Evolutionary conservation across 2,797 vertebrate genomes (phyloP), one percentile per base, ranked within the genome.

Genomic region (Acestrorhynchus altus): DNA sequence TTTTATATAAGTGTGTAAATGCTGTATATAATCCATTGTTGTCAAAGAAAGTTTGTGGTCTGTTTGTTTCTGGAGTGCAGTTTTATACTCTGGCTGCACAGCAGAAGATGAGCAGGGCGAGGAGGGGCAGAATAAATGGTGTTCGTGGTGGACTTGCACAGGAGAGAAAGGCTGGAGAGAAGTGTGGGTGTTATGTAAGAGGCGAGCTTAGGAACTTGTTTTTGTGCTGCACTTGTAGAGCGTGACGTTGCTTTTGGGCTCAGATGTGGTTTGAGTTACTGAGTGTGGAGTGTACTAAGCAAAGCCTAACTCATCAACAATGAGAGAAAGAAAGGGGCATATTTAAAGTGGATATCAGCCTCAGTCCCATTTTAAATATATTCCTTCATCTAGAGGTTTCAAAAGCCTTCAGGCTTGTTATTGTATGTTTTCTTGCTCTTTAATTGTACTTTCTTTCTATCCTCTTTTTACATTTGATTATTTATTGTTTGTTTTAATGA

Each of bases 171-270:
- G 6, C 8, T 10, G 26, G 56, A 40, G 76, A 44, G 31, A 67
- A 74, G 40, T 74, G 51, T 65, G 51, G 9, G 54, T 10, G 12
- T 82, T 80, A 67, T 77, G 80, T 77, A 84, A 84, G 74, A 44
- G 64, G 26, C 15, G 59, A 57, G 54, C 51, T 61, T 73, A 74
- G 60, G 67, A 75, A 64, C 69, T 49, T 72, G 57, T 69, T 74
- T 70, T 60, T 63, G 72, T 51, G 59, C 66, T 74, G 39, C 40
- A 52, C 59, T 70, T 70, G 26, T 39, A 10, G 42, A 59, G 57
- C 42, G 56, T 49, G 65, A 51, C 69, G 70, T 64, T 77, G 67
- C 67, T 54, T 35, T 8, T 69, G 57, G 57, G 69, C 35, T 73
- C 52, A 71, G 13, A 3, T 52, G 63, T 26, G 68, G 46, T 60